Base-by-base conservation (phyloP, 1,140 invertebrate genomes). In the Euwallacea similis region DNA sequence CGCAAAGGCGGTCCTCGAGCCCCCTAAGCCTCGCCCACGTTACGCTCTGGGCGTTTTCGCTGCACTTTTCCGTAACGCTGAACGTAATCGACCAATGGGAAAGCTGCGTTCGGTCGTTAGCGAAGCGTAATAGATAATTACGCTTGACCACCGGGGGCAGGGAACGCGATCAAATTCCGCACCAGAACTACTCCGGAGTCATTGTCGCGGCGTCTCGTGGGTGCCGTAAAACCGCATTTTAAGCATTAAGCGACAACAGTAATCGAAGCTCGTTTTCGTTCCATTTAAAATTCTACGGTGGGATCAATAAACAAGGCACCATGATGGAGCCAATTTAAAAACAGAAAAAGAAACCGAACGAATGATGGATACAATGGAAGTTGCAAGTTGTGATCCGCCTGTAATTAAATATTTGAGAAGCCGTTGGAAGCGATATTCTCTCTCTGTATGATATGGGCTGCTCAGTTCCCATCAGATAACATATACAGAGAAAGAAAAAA, bases 401-500 rank as follows among this genome's bases (percentile, higher is more conserved):
- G 53, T 66, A 66, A 66, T 66, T 66, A 66, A 66, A 66, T 66
- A 66, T 66, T 66, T 66, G 46, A 55, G 53, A 54, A 66, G 64
- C 64, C 54, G 33, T 54, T 65, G 62, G 62, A 65, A 65, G 62
- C 62, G 62, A 65, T 65, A 65, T 65, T 65, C 62, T 54, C 62
- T 53, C 46, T 50, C 46, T 65, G 62, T 46, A 33, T 53, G 42
- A 65, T 65, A 65, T 65, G 54, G 54, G 46, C 47, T 65, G 62
- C 62, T 65, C 50, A 65, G 62, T 13, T 54, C 62, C 44, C 46
- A 65, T 65, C 62, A 65, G 62, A 65, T 65, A 53, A 64, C 13
- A n/a, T 6, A 53, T 53, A 53, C 15, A 42, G 21, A 33, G 21
- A 1, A 33, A 4, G 21, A 33, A 33, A 33, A 33, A 33, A 33